Conservation (phyloP, 2,888 invertebrate genomes). For the Opisthograptis luteolata region DNA sequence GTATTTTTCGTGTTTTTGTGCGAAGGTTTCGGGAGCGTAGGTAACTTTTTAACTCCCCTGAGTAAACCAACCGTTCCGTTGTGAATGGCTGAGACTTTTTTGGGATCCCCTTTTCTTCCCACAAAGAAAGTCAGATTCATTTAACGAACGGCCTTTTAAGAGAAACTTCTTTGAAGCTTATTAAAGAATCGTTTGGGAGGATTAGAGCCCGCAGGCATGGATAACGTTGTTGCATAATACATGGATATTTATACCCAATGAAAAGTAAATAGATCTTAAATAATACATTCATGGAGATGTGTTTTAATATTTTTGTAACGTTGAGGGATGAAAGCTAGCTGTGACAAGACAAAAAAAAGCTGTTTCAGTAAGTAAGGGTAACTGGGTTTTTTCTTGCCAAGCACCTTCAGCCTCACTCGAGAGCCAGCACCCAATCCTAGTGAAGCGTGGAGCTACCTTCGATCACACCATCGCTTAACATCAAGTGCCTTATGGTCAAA, state of each 20-base stretch:
- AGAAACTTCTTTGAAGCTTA: conserved; percentile 72
- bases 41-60: conserved; percentile 67
- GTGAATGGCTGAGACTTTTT: conserved; percentile 68
- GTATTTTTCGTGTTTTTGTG: conserved; percentile 55
- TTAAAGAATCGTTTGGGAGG: conserved; percentile 67
- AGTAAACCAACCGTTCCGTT: conserved; percentile 68
- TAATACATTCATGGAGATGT: conserved; percentile 6
- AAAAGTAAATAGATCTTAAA: conserved; percentile 10
- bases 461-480: too few relatives aligned
- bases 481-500: too few relatives aligned
- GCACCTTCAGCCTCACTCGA: too few relatives aligned
- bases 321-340: not conserved
- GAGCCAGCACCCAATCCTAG: too few relatives aligned
- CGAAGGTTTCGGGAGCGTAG: conserved; percentile 50
- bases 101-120: conserved; percentile 65
- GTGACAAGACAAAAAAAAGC: too few relatives aligned
- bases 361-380: too few relatives aligned
- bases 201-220: conserved; percentile 55
- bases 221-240: conserved; percentile 48
- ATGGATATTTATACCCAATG: conserved; percentile 22
- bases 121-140: conserved; percentile 73
- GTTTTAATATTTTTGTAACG: not conserved
- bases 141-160: conserved; percentile 69
- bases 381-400: too few relatives aligned
- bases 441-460: too few relatives aligned